Base-by-base conservation (phyloP, 2,888 invertebrate genomes). In the Agrilus cyanescens region DNA sequence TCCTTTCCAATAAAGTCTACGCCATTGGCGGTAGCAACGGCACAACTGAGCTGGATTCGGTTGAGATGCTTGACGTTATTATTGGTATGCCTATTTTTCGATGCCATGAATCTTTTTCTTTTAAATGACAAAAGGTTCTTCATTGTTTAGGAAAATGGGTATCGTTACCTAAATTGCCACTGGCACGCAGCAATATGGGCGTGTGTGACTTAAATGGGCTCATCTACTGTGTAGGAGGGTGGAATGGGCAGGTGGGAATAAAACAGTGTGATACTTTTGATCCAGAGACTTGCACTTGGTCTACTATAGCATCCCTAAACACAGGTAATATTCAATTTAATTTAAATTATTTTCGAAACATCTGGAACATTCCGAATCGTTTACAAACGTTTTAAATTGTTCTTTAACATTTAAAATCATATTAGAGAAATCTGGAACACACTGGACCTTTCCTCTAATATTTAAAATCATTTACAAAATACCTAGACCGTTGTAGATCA, bases 21-120 rank as follows among this genome's bases (percentile, higher is more conserved):
- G 85, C 81, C 31, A 72, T 86, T 38, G 89, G 87, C 42, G 89
- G 88, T 31, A 85, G 84, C 54, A 86, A 89, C 67, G 91, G 90
- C 1, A 80, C 81, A 48, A 76, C 77, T 10, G 90, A 91, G 63
- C 71, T 90, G 53, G 79, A 79, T 53, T 80, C 79, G 0, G 78
- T 78, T 3, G 85, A 85, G 61, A 72, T 73, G 62, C 73, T 67
- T 29, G 74, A 78, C 53, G 61, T 71, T n/a, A 59, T 56, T 8
- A 56, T 62, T 15, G 67, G 69, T 50, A 68, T 66, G 49, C 7
- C 2, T 38, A 14, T 25, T 18, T 29, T 32, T 12, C 14, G 1
- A 4, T 4, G 4, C 6, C 8, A 29, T 18, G 14, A 32, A 33
- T n/a, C 12, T 36, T 18, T 2, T n/a, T 13, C 18, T 10, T 33